These are phyloP conservation scores for Molorchus minor DNA, from an alignment of 2,888 invertebrate species.

Conservation along the genomic window DNA sequence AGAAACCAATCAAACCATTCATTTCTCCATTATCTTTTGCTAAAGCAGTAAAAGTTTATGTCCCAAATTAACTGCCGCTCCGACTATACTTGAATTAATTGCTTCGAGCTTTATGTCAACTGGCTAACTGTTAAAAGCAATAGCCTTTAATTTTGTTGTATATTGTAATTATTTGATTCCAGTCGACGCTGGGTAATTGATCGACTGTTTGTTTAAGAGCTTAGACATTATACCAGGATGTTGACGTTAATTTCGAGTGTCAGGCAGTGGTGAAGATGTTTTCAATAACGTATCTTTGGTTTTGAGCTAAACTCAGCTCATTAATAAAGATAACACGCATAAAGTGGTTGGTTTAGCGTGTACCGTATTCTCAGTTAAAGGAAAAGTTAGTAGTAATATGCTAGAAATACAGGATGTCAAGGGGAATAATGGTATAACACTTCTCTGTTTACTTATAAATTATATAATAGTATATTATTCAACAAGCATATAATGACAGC, in stretches of 20 bases:
- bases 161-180: conserved; percentile 10
- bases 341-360: no score
- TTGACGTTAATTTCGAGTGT: neutral
- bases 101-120: conserved; percentile 1
- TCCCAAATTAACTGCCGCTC: conserved; percentile 3
- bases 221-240: neutral
- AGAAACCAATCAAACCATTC: no score
- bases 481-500: no score
- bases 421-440: no score
- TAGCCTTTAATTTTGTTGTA: conserved; percentile 9
- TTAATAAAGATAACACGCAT: no score
- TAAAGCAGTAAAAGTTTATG: conserved; percentile 6
- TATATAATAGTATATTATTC: no score
- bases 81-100: conserved; percentile 13
- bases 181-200: conserved; percentile 14
- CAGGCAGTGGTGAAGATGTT: neutral
- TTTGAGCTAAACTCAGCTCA: no score
- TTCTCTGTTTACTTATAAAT: no score
- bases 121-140: neutral
- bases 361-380: no score
- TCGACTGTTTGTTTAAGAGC: conserved; percentile 8
- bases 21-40: conserved; percentile 53
- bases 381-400: no score
- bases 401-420: no score
- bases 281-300: no score